Evolutionary conservation across 2,113 vertebrate species (phyloP), one percentile per base, ranked within the genome.

Genomic region (Bos javanicus): DNA sequence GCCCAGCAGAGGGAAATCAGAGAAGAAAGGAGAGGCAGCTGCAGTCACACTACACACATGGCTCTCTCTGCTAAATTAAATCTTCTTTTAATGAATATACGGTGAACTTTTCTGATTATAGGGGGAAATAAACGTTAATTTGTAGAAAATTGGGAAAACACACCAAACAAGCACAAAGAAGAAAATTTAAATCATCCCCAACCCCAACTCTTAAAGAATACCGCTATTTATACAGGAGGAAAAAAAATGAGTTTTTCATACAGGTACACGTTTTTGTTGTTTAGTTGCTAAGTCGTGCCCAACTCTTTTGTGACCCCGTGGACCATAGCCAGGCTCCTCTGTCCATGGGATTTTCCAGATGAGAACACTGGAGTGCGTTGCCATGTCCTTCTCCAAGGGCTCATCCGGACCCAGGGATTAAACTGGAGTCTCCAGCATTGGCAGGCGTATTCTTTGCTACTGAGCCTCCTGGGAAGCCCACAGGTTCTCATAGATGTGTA

Each of bases 141-240:
- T 46, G 26, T 28, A 92, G 76, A 67, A 95, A 90, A 67, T 28
- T 50, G 36, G 26, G 50, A 16, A 91, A 91, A 83, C 25, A 83
- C n/a, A 91, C 48, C 13, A 30, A 52, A 52, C 82, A 95, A 86
- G n/a, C 17, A 80, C 67, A 95, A 91, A 94, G 50, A 92, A 95
- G 56, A 89, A 86, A 90, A 93, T 85, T 64, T 93, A 48, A 92
- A 87, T 87, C 48, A 82, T 60, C 78, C 19, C 62, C 60, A 83
- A 67, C 43, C 36, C 71, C 71, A 89, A 17, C 39, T 94, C 48
- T 96, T 71, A 90, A 96, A 82, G 57, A 90, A 60, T 64, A 87
- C 43, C 6, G 50, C 67, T 76, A 17, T 96, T 60, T 82, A 88
- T 43, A 50, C 13, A 80, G 46, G 13, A 6, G 36, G 28, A 10